Percentiles rank a stretch among this genome's conserved stretches.
phyloP scores from a whole-genome alignment of 2,888 invertebrate genomes.

The Epinotia ramella region DNA sequence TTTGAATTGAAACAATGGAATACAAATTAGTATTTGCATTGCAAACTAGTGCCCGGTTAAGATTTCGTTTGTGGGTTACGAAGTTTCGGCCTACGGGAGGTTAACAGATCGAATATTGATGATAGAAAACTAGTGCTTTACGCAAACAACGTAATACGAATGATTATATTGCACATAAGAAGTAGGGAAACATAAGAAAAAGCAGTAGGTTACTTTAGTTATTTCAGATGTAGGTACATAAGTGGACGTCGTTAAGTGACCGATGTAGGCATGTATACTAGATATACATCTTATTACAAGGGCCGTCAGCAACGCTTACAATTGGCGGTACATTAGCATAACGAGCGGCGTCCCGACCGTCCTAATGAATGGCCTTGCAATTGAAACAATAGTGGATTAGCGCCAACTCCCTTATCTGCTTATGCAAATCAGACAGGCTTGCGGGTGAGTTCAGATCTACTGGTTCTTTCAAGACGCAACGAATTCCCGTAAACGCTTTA shows the following conservation, averaged over 20 bases:
- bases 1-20: constrained; percentile 32
- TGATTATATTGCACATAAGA: too few species aligned
- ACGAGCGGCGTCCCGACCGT: constrained; percentile 65
- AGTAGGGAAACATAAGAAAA: not conserved
- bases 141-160: not conserved
- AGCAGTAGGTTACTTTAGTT: not conserved
- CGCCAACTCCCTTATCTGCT: constrained; percentile 53
- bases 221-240: not conserved
- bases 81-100: constrained; percentile 1
- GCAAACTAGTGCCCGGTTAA: constrained; percentile 26
- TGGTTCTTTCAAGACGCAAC: constrained; percentile 43
- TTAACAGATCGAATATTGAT: not conserved
- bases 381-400: constrained; percentile 69
- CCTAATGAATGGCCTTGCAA: constrained; percentile 78
- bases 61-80: constrained; percentile 31
- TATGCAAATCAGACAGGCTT: constrained; percentile 51
- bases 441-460: constrained; percentile 43
- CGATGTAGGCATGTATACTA: constrained; percentile 17
- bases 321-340: constrained; percentile 74
- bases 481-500: constrained; percentile 40
- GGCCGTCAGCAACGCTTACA: constrained; percentile 46
- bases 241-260: constrained; percentile 2
- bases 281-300: constrained; percentile 43
- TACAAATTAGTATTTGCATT: constrained; percentile 38
- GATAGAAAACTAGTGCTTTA: not conserved